Conservation (phyloP, 2,797 vertebrate genomes). For the Okamejei kenojei region DNA sequence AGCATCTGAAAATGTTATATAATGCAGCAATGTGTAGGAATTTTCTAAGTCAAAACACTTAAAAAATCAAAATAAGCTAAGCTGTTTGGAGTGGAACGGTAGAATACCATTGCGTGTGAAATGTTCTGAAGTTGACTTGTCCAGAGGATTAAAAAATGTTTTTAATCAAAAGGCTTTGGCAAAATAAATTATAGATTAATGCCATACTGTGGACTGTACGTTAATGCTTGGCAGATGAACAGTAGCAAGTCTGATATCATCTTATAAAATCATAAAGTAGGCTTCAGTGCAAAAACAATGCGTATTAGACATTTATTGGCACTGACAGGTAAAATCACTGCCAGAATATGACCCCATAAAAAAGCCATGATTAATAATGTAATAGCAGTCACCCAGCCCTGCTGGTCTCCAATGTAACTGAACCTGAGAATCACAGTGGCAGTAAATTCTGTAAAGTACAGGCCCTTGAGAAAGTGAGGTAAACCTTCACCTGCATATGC, state of each 20-base stretch:
- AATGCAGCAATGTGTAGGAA: not conserved
- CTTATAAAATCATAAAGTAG: not conserved
- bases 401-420: not conserved
- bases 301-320: not conserved
- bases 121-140: not conserved
- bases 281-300: not conserved
- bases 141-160: not conserved
- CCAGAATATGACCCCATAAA: not conserved
- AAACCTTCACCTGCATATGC: not conserved
- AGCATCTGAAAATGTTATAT: not conserved
- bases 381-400: not conserved
- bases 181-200: not conserved
- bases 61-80: not conserved
- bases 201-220: not conserved
- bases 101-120: not conserved
- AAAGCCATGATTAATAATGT: constrained; percentile 12
- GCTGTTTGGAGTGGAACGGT: not conserved
- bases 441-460: constrained; percentile 8
- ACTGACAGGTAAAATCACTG: not conserved
- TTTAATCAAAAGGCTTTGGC: not conserved
- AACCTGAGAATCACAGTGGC: constrained; percentile 26
- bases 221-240: not conserved
- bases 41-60: not conserved
- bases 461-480: not conserved
- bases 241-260: too few species aligned